phyloP scores from a whole-genome alignment of 1,140 invertebrate genomes.

The Xylocopa sonorina region DNA sequence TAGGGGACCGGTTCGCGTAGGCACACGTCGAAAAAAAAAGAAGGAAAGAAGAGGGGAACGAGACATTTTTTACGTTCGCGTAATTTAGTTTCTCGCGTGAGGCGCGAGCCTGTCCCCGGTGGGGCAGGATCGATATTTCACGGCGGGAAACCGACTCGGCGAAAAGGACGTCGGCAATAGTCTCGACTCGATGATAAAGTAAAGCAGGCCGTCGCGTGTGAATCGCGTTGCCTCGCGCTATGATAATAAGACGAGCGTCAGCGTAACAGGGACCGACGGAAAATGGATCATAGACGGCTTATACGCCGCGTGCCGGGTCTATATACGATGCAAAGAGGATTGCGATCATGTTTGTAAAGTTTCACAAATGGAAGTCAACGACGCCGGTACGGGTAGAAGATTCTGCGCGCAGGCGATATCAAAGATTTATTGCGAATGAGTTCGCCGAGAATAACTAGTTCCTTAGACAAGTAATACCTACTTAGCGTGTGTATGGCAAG shows the following conservation, averaged over 20 bases:
- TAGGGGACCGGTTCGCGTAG: background rate
- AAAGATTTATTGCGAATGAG: no score
- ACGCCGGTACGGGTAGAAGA: no score
- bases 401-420: no score
- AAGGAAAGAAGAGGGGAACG: no score
- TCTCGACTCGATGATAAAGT: background rate
- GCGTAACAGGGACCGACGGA: background rate
- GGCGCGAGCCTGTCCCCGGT: slow-evolving; percentile 16
- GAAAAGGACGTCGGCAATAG: background rate
- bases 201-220: background rate
- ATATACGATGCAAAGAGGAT: background rate
- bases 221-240: background rate
- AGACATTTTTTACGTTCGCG: slow-evolving; percentile 29
- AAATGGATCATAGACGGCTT: background rate
- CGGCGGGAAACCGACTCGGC: background rate
- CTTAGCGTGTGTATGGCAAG: no score
- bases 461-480: no score
- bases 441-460: no score
- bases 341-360: no score
- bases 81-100: slow-evolving; percentile 45
- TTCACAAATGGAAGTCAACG: no score
- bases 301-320: no score
- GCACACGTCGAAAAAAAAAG: background rate
- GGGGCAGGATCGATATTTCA: slow-evolving; percentile 59
- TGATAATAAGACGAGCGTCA: background rate